A percentile compares a stretch with the other conserved stretches of the same genome.
These are phyloP conservation scores for Zaprionus kolodkinae DNA, from an alignment of 1,140 invertebrate species.

Conservation along the genomic window DNA sequence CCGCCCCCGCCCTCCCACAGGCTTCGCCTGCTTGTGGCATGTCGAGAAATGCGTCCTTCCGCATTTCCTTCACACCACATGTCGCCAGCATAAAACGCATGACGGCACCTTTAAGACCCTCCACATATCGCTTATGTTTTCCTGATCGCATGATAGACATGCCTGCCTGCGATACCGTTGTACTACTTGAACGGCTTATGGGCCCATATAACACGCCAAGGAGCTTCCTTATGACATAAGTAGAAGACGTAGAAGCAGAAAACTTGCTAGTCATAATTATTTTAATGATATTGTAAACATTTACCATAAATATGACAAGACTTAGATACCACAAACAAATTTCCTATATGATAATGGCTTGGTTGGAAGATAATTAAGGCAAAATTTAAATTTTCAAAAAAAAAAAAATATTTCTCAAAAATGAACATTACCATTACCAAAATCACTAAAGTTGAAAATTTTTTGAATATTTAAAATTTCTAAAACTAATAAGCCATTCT, in stretches of 20 bases:
- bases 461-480: no score
- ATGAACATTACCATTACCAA: no score
- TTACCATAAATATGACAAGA: no score
- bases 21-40: conserved; percentile 36
- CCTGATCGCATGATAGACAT: conserved; percentile 25
- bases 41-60: conserved; percentile 6
- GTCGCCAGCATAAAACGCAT: conserved; percentile 27
- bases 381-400: no score
- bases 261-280: background rate
- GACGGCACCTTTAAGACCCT: conserved; percentile 23
- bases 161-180: background rate
- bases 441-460: no score
- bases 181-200: conserved; percentile 3
- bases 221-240: background rate
- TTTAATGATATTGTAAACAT: background rate
- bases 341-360: background rate
- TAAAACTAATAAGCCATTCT: no score
- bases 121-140: conserved; percentile 15
- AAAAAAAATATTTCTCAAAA: no score
- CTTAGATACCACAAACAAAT: background rate
- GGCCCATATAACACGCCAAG: background rate
- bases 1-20: background rate
- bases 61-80: background rate
- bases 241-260: background rate
- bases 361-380: background rate